Evolutionary conservation across 2,113 vertebrate genomes (phyloP).

Genomic region (Octodon degus): DNA sequence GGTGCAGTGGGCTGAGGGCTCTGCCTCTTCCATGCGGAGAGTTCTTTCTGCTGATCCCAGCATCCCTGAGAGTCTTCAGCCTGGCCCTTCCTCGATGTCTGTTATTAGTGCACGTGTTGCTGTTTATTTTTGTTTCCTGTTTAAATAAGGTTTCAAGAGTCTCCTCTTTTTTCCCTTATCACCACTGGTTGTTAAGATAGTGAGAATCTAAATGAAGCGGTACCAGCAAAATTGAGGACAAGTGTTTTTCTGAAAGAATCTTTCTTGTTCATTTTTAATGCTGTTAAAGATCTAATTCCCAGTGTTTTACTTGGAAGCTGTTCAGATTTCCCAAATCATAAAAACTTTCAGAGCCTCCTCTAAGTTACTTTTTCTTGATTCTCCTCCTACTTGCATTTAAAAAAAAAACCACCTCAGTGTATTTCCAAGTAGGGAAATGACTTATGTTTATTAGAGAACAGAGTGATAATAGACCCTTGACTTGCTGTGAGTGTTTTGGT

Average conservation of each 20-base stretch:
- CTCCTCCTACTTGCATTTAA: conserved; percentile 39
- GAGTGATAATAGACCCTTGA: conserved; percentile 17
- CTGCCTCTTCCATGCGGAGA: not conserved
- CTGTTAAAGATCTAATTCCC: conserved; percentile 77
- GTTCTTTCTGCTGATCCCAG: not conserved
- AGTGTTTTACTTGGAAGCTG: conserved; percentile 75
- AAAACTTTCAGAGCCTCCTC: conserved; percentile 74
- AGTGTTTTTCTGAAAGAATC: conserved; percentile 63
- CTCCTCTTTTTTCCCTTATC: not conserved
- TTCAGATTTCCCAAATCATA: conserved; percentile 80
- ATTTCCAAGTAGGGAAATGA: conserved; percentile 53
- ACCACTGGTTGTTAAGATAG: conserved; percentile 38
- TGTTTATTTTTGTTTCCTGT: conserved; percentile 64
- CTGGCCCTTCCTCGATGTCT: not conserved
- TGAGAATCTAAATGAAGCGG: conserved; percentile 10
- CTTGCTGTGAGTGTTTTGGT: not conserved
- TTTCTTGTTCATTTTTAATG: conserved; percentile 66
- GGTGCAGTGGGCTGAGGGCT: not conserved
- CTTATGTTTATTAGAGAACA: conserved; percentile 55
- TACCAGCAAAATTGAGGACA: conserved; percentile 13
- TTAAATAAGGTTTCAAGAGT: conserved; percentile 29
- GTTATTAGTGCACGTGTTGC: not conserved
- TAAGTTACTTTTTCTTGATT: conserved; percentile 73
- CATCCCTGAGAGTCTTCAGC: not conserved
- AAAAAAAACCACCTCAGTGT: not conserved